A percentile compares a stretch with the other conserved stretches of the same genome.
phyloP scores from a whole-genome alignment of 2,797 vertebrate genomes.

The Microtus obscurus region DNA sequence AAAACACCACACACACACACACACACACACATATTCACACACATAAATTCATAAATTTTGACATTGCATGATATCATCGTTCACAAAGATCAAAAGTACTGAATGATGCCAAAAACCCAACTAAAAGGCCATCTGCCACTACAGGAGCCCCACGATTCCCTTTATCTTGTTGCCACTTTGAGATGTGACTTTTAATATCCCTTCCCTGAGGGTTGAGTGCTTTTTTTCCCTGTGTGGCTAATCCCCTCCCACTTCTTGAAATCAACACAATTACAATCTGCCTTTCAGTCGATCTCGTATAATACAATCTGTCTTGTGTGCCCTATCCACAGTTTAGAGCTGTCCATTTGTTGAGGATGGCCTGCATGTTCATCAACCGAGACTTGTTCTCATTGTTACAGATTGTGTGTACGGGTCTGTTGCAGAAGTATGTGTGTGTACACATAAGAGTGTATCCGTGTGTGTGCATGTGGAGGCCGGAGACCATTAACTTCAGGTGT shows the following conservation, averaged over 20 bases:
- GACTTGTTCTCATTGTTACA: neutral
- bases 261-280: neutral
- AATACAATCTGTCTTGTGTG: neutral
- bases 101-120: neutral
- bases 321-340: neutral
- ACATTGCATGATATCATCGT: neutral
- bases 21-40: neutral
- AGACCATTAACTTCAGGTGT: neutral
- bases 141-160: neutral
- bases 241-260: conserved; percentile 15
- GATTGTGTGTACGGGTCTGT: too few relatives aligned
- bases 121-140: neutral
- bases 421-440: neutral
- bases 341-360: neutral
- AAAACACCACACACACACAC: neutral
- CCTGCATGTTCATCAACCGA: neutral
- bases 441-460: neutral
- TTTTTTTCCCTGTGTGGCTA: neutral
- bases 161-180: conserved; percentile 58
- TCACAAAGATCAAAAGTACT: neutral
- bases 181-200: conserved; percentile 66
- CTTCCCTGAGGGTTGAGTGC: neutral
- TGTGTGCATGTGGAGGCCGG: too few relatives aligned
- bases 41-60: neutral
- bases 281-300: neutral